Conservation (phyloP, 2,113 vertebrate species). For the Crotalus viridis region DNA sequence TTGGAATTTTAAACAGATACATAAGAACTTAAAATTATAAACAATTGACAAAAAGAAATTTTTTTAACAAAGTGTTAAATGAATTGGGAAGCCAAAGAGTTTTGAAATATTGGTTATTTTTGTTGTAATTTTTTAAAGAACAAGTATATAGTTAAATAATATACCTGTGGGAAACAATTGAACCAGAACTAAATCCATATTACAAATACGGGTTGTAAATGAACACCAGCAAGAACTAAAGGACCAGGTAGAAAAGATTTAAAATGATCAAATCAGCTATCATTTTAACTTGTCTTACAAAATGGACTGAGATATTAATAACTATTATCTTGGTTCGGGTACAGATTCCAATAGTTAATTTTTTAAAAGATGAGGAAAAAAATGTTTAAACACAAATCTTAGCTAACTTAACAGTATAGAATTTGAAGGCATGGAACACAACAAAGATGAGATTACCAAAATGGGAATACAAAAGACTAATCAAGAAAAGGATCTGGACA, state of each 20-base stretch:
- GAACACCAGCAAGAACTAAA: not conserved
- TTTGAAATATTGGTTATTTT: not conserved
- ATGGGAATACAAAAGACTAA: not conserved
- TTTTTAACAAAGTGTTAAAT: not conserved
- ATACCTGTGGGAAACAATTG: not conserved
- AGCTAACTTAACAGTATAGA: not conserved
- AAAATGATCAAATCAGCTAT: not conserved
- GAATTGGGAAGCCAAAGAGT: not conserved
- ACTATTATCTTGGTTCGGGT: not conserved
- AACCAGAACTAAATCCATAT: not conserved
- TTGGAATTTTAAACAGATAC: not conserved
- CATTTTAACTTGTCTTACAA: not conserved
- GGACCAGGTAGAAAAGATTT: not conserved
- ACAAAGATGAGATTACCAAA: not conserved
- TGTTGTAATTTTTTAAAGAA: not conserved
- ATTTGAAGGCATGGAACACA: not conserved
- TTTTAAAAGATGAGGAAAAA: not conserved
- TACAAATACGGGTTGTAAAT: not conserved
- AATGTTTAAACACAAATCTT: not conserved
- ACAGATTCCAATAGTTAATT: not conserved
- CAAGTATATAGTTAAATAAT: not conserved
- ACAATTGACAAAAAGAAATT: not conserved
- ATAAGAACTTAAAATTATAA: not conserved
- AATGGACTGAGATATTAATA: not conserved
- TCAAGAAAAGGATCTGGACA: not conserved